Percentiles rank a stretch among this genome's conserved stretches.
These are phyloP conservation scores for Clavelina lepadiformis DNA, from an alignment of 23 tunicate species.

Conservation along the genomic window DNA sequence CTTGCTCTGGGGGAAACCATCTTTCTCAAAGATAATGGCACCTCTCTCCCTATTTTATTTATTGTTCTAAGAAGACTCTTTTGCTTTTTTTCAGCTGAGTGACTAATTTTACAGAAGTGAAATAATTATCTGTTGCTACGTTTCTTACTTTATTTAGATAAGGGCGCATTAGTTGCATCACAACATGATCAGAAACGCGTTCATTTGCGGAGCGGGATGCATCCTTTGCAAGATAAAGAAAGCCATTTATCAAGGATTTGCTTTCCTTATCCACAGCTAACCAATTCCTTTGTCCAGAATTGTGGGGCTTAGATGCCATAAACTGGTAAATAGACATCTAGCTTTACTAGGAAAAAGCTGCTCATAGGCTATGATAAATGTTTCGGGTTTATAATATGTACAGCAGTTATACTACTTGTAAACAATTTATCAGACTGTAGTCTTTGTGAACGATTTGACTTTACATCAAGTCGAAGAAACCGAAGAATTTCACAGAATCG, in stretches of 20 bases:
- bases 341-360: constrained; percentile 31
- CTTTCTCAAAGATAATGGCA: constrained; percentile 25
- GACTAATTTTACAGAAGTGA: constrained; percentile 11
- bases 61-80: constrained; percentile 19
- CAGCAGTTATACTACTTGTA: constrained; percentile 20
- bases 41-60: constrained; percentile 34
- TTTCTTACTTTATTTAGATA: constrained; percentile 18
- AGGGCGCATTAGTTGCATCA: constrained; percentile 13
- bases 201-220: constrained; percentile 23
- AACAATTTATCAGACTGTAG: constrained; percentile 25
- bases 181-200: constrained; percentile 25
- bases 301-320: constrained; percentile 36
- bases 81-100: constrained; percentile 18
- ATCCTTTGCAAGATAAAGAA: constrained; percentile 25
- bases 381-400: constrained; percentile 26
- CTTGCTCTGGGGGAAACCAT: too few relatives aligned
- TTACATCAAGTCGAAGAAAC: constrained; percentile 28
- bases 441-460: constrained; percentile 23
- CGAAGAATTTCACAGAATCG: constrained; percentile 38
- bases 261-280: constrained; percentile 23
- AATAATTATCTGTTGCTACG: constrained; percentile 21
- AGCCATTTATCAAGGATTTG: constrained; percentile 27
- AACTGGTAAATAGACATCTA: constrained; percentile 22
- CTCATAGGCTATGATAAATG: constrained; percentile 28
- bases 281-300: constrained; percentile 26